Percentiles rank a stretch among this genome's conserved stretches.
Conservation (phyloP, 1,140 invertebrate species). For the Telenomus remus region DNA sequence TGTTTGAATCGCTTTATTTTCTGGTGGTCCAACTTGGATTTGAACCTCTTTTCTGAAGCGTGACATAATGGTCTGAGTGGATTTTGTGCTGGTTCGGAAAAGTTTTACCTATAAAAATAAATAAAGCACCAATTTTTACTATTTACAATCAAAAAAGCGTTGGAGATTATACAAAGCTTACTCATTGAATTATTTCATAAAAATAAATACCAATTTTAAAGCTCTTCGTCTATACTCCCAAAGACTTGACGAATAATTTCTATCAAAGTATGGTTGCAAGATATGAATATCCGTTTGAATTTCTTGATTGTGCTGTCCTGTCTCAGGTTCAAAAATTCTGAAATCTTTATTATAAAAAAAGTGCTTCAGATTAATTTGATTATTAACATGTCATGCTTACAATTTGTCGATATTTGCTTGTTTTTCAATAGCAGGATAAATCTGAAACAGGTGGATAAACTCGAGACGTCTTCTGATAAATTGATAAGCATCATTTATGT, state of each 20-base stretch:
- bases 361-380: not conserved
- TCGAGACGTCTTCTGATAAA: constrained; percentile 77
- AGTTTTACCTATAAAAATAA: constrained; percentile 74
- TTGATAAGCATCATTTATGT: constrained; percentile 75
- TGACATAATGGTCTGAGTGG: constrained; percentile 79
- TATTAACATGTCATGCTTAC: constrained; percentile 3
- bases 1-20: constrained; percentile 77
- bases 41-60: constrained; percentile 74
- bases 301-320: constrained; percentile 74
- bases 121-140: too few relatives aligned
- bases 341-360: constrained; percentile 30
- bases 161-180: too few relatives aligned
- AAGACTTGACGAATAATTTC: constrained; percentile 84
- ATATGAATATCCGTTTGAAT: constrained; percentile 85
- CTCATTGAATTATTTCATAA: not conserved
- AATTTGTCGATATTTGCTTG: constrained; percentile 55
- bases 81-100: constrained; percentile 77
- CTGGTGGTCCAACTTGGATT: constrained; percentile 75
- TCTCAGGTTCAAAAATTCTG: constrained; percentile 34
- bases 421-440: constrained; percentile 66
- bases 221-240: constrained; percentile 85
- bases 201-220: constrained; percentile 79
- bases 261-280: constrained; percentile 78
- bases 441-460: constrained; percentile 78
- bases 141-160: too few relatives aligned